Base-by-base conservation (phyloP, 2,113 vertebrate species). In the Gnathonemus longibarbis region DNA sequence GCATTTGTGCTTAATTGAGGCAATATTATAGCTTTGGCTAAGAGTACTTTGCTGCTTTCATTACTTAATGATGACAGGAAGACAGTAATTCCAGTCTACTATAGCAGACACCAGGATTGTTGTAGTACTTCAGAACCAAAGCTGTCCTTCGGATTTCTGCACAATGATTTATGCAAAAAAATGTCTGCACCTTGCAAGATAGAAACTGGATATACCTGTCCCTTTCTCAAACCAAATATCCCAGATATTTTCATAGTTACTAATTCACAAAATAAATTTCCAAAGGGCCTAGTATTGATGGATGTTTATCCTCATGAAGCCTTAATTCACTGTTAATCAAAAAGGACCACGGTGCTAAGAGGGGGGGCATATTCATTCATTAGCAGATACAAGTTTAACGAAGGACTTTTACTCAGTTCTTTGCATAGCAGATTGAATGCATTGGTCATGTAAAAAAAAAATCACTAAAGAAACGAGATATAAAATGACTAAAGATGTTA, bases 181-280 rank as follows among this genome's bases (percentile, higher is more conserved):
- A 52, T 53, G 27, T 31, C 13, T 52, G 84, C 27, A 31, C 48
- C 10, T 48, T 84, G 39, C 45, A 84, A 84, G 24, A 11, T n/a
- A 35, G 70, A 74, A 27, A 74, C 70, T 35, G 9, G 31, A 74
- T 74, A 17, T 2, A 66, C 70, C 1, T 15, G 31, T 50, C 84
- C 10, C n/a, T 46, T 52, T 50, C 48, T 87, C 17, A 50, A 56
- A 49, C 0, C 24, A 85, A 50, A 85, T 9, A 85, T 50, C 45
- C 84, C 84, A 9, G 50, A 49, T 4, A 49, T 4, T 87, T 56
- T 52, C 42, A 48, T 3, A 10, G 11, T 35, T 35, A 39, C 2
- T 87, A n/a, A 52, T 87, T 52, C 31, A 87, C 49, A 87, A 27
- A 87, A 87, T 50, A 87, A n/a, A 87, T 35, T 52, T 50, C n/a